Evolutionary conservation across 2,888 invertebrate species (phyloP).

Genomic region (Odontocerum albicorne): DNA sequence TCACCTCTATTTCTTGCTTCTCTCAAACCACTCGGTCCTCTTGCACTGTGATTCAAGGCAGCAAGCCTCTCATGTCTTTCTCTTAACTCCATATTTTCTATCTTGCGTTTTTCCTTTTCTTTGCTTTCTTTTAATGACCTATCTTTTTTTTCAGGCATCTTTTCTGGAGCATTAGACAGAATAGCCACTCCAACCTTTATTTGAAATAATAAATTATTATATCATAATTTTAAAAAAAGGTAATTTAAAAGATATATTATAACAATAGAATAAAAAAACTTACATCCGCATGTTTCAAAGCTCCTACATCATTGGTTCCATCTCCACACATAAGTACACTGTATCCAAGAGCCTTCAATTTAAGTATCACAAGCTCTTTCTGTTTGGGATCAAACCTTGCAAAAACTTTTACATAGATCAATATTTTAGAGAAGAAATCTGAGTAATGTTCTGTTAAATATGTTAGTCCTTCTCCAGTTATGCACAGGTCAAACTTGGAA

Average conservation of each 20-base stretch:
- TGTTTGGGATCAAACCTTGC: slow-evolving; percentile 99
- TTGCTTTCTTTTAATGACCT: slow-evolving; percentile 34
- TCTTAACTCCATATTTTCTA: slow-evolving; percentile 28
- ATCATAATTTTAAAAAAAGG: slow-evolving; percentile 1
- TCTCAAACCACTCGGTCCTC: slow-evolving; percentile 35
- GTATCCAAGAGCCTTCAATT: slow-evolving; percentile 84
- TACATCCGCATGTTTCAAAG: slow-evolving; percentile 96
- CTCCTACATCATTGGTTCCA: slow-evolving; percentile 99
- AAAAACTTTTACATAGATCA: slow-evolving; percentile 89
- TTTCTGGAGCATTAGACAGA: slow-evolving; percentile 77
- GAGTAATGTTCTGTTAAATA: slow-evolving; percentile 66
- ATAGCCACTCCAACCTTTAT: slow-evolving; percentile 81
- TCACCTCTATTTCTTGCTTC: slow-evolving; percentile 29
- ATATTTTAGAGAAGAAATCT: slow-evolving; percentile 66
- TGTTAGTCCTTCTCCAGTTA: slow-evolving; percentile 89
- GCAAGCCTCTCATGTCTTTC: slow-evolving; percentile 37
- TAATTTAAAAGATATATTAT: not conserved
- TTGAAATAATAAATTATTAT: slow-evolving; percentile 12
- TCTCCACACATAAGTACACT: slow-evolving; percentile 99
- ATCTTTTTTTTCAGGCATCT: slow-evolving; percentile 40
- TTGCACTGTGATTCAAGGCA: slow-evolving; percentile 29
- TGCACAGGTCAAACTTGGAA: slow-evolving; percentile 82
- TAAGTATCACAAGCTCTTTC: slow-evolving; percentile 93
- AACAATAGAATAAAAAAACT: slow-evolving; percentile 48
- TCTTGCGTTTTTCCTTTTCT: slow-evolving; percentile 37